Conservation (phyloP, 2,888 invertebrate genomes). For the Oscheius onirici region DNA sequence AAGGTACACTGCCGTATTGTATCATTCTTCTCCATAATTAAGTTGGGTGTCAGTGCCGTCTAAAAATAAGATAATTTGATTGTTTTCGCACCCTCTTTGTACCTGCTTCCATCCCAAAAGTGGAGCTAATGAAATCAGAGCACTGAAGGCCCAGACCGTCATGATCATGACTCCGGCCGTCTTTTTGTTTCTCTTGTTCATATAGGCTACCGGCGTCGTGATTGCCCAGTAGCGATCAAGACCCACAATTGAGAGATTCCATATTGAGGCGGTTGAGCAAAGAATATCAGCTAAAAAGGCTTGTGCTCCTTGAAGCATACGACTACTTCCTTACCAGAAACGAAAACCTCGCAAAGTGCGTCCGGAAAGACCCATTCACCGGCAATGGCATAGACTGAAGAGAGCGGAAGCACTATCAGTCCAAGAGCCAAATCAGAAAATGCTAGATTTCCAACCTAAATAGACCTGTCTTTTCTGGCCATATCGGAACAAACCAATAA, state of each 20-base stretch:
- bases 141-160: conserved; percentile 73
- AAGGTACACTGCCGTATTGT: conserved; percentile 64
- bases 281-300: conserved; percentile 73
- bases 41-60: conserved; percentile 48
- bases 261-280: conserved; percentile 75
- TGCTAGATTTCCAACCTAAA: conserved; percentile 73
- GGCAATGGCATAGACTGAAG: conserved; percentile 73
- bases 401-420: conserved; percentile 74
- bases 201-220: conserved; percentile 74
- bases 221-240: conserved; percentile 73
- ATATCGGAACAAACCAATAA: conserved; percentile 68
- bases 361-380: conserved; percentile 74
- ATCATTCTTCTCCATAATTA: conserved; percentile 51
- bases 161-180: conserved; percentile 73
- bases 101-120: conserved; percentile 74
- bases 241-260: conserved; percentile 75
- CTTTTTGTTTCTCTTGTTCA: conserved; percentile 70
- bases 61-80: conserved; percentile 25
- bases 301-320: not conserved
- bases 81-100: not conserved
- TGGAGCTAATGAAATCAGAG: conserved; percentile 74
- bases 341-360: conserved; percentile 73
- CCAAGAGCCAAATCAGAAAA: conserved; percentile 74
- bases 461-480: not conserved
- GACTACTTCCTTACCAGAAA: conserved; percentile 68